Percentiles rank a stretch among this genome's conserved stretches.
Conservation (phyloP, 2,797 vertebrate species). For the Petrocephalus sullivani region DNA sequence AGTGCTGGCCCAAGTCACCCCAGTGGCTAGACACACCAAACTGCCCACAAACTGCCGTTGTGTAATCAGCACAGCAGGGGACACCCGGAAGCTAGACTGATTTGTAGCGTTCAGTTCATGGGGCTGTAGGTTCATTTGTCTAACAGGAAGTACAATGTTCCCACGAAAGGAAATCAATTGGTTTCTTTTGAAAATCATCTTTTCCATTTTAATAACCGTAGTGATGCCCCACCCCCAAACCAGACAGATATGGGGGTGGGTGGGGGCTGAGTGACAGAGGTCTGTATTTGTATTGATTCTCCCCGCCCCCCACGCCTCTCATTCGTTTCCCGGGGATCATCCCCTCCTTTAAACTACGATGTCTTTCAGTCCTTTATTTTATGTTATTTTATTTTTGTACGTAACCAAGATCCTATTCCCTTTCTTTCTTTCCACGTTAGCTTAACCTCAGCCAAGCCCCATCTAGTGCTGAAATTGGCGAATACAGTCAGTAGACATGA, state of each 20-base stretch:
- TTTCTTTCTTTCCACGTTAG: neutral
- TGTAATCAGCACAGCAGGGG: neutral
- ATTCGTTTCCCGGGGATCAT: neutral
- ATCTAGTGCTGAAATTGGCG: neutral
- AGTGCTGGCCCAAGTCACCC: neutral
- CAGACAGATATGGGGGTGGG: no score
- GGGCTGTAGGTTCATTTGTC: neutral
- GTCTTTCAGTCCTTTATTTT: neutral
- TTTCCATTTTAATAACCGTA: neutral
- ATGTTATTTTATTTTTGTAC: neutral
- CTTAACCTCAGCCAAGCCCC: neutral
- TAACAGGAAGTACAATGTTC: conserved; percentile 1
- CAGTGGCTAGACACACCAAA: neutral
- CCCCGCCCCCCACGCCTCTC: neutral
- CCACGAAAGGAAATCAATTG: neutral
- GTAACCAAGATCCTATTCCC: neutral
- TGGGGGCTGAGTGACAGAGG: no score
- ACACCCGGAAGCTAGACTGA: neutral
- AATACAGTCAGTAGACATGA: neutral
- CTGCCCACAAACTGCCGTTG: neutral
- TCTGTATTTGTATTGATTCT: neutral
- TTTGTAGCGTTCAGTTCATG: neutral
- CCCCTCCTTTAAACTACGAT: neutral
- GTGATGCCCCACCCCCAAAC: neutral
- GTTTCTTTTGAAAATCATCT: neutral